phyloP scores from a whole-genome alignment of 2,888 invertebrate genomes.

The Eupithecia tripunctaria region DNA sequence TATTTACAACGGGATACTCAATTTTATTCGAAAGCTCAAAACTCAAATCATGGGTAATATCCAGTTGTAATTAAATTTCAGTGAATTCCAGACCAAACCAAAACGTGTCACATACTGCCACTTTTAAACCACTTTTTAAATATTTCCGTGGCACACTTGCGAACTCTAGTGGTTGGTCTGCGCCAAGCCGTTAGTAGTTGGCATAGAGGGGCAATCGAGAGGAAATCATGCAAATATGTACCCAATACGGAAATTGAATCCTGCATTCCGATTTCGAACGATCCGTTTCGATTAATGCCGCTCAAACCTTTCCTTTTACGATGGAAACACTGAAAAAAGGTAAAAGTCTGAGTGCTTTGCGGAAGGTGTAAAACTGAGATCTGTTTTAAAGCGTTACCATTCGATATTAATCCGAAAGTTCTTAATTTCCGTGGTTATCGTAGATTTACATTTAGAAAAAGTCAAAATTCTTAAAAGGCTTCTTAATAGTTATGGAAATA shows the following conservation, averaged over 20 bases:
- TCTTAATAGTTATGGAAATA: too few relatives aligned
- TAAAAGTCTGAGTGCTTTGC: neutral
- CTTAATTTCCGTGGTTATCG: too few relatives aligned
- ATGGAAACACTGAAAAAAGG: neutral
- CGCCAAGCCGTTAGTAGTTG: neutral
- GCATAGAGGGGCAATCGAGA: constrained; percentile 22
- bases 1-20: too few relatives aligned
- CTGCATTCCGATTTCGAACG: constrained; percentile 10
- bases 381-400: neutral
- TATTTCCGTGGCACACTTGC: neutral
- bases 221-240: constrained; percentile 36
- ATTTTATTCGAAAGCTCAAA: too few relatives aligned
- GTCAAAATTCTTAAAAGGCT: too few relatives aligned
- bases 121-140: neutral
- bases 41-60: too few relatives aligned
- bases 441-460: too few relatives aligned
- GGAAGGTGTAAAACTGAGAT: neutral
- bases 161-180: neutral
- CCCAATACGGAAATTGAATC: constrained; percentile 35
- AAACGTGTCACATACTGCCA: too few relatives aligned
- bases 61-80: too few relatives aligned
- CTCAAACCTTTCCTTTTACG: constrained; percentile 17
- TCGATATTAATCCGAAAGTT: too few relatives aligned
- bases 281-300: constrained; percentile 5
- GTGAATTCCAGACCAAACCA: too few relatives aligned